A percentile compares a stretch with the other conserved stretches of the same genome.
Conservation (phyloP, 2,888 invertebrate genomes). For the Brenthis hecate region DNA sequence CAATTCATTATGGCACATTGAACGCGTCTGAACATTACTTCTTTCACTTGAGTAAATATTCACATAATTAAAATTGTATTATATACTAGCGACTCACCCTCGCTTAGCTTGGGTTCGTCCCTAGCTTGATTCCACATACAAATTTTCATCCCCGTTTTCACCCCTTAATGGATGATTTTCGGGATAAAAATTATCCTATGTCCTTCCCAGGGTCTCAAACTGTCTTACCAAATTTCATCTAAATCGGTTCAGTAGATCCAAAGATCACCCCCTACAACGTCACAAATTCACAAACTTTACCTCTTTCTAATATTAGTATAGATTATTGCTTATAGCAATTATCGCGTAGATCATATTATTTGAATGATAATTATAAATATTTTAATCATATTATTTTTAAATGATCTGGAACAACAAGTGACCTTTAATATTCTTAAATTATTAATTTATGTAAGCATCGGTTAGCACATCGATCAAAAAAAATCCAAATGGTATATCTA, state of each 20-base stretch:
- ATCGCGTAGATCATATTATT: conserved; percentile 1
- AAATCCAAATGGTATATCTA: too few species aligned
- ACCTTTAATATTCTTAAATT: neutral
- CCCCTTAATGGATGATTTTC: too few species aligned
- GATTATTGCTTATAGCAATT: neutral
- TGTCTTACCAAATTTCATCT: too few species aligned
- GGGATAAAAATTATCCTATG: too few species aligned
- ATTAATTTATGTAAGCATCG: neutral
- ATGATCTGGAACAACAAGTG: neutral
- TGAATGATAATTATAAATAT: neutral
- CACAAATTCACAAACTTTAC: too few species aligned
- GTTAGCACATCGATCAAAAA: neutral
- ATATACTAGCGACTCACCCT: neutral
- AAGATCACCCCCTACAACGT: too few species aligned
- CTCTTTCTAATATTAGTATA: too few species aligned
- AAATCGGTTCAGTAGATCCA: too few species aligned
- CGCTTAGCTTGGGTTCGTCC: too few species aligned
- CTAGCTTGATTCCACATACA: too few species aligned
- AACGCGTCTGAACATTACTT: conserved; percentile 53
- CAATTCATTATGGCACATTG: conserved; percentile 54
- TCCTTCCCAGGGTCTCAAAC: too few species aligned
- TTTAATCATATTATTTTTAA: conserved; percentile 2
- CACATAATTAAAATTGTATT: conserved; percentile 3
- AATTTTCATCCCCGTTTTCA: too few species aligned
- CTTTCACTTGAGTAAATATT: conserved; percentile 56